Evolutionary conservation across 2,797 vertebrate genomes (phyloP).

Genomic region (Dendrocincla tyrannina): DNA sequence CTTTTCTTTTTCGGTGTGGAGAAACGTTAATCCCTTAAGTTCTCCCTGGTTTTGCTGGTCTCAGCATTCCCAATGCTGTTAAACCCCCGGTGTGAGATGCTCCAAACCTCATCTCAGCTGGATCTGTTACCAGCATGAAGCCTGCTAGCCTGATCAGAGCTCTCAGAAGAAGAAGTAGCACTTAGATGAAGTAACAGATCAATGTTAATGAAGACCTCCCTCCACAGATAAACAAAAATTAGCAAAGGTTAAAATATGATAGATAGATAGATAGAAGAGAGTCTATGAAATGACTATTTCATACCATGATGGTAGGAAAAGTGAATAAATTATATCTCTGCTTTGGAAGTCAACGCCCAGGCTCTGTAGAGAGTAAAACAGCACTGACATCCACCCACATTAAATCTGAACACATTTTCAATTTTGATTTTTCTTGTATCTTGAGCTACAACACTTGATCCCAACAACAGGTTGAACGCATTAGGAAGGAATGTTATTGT

Average conservation of each 20-base stretch:
- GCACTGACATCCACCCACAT: not conserved
- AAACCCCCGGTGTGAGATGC: not conserved
- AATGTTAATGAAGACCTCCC: slow-evolving; percentile 2
- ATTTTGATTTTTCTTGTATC: slow-evolving; percentile 49
- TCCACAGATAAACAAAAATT: not conserved
- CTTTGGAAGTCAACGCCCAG: slow-evolving; percentile 20
- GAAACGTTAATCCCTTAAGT: not conserved
- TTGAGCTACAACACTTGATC: slow-evolving; percentile 46
- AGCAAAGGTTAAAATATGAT: slow-evolving; percentile 29
- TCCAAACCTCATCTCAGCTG: not conserved
- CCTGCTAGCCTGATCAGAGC: not conserved
- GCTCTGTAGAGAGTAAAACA: slow-evolving; percentile 13
- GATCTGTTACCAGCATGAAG: not conserved
- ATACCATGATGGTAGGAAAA: not conserved
- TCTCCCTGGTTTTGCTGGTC: not conserved
- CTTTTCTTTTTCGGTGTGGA: not conserved
- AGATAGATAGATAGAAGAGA: slow-evolving; percentile 1
- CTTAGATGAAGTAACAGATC: slow-evolving; percentile 8
- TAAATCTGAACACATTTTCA: slow-evolving; percentile 27
- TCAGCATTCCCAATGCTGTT: not conserved
- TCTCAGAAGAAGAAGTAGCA: not conserved
- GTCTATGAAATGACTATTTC: slow-evolving; percentile 5
- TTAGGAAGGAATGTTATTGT: slow-evolving; percentile 61
- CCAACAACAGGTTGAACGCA: slow-evolving; percentile 39
- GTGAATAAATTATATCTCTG: slow-evolving; percentile 49